Percentiles rank a stretch among this genome's conserved stretches.
These are phyloP conservation scores for Sinocyclocheilus grahami DNA, from an alignment of 2,113 vertebrate species.

Conservation along the genomic window DNA sequence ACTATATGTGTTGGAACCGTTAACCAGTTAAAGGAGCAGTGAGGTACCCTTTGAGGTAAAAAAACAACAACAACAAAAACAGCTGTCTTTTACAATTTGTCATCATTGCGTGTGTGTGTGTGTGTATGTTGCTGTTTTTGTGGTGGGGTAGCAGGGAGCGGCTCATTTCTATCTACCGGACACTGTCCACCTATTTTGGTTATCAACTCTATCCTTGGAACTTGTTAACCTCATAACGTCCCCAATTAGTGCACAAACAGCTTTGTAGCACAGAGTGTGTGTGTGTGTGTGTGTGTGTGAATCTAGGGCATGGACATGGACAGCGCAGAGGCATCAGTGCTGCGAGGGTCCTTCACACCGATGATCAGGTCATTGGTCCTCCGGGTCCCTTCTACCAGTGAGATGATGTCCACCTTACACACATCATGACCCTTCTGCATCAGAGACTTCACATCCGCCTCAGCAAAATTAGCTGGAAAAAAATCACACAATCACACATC, in stretches of 20 bases:
- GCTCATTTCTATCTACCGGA: not conserved
- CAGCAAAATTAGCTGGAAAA: slow-evolving; percentile 84
- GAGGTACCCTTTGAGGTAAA: too few species aligned
- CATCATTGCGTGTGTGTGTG: not conserved
- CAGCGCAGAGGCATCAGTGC: slow-evolving; percentile 86
- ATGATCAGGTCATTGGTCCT: slow-evolving; percentile 96
- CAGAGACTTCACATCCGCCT: slow-evolving; percentile 83
- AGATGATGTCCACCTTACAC: slow-evolving; percentile 82
- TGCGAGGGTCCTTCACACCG: slow-evolving; percentile 93
- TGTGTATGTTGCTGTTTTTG: not conserved
- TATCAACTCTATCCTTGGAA: not conserved
- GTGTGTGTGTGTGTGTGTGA: not conserved
- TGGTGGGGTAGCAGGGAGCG: not conserved
- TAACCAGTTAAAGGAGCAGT: not conserved
- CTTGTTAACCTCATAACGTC: not conserved
- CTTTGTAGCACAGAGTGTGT: not conserved
- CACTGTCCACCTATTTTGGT: not conserved
- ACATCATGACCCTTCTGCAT: slow-evolving; percentile 84
- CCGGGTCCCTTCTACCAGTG: slow-evolving; percentile 88
- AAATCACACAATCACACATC: not conserved
- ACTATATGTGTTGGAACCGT: not conserved
- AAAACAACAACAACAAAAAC: too few species aligned
- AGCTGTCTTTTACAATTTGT: not conserved
- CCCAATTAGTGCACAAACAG: not conserved
- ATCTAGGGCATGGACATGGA: slow-evolving; percentile 69